Evolutionary conservation across 2,113 vertebrate genomes (phyloP).

Genomic region (Heterocephalus glaber): DNA sequence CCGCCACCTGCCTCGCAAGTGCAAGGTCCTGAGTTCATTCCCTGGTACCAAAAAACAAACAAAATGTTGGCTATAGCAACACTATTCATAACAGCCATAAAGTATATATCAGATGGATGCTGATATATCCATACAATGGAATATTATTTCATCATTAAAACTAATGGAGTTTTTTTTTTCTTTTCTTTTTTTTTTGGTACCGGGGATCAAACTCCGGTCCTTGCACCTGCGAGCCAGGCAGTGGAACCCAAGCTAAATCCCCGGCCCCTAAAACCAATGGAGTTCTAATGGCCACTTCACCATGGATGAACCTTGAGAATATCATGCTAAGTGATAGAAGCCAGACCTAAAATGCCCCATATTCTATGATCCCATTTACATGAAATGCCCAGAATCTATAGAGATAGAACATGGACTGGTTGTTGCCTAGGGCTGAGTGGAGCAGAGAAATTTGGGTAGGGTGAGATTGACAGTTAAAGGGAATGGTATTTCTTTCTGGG

Average conservation of each 20-base stretch:
- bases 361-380: not conserved
- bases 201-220: too few species aligned
- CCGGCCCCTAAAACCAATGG: too few species aligned
- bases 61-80: not conserved
- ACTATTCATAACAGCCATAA: not conserved
- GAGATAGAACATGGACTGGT: not conserved
- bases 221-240: too few species aligned
- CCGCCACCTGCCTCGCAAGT: not conserved
- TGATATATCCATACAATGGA: not conserved
- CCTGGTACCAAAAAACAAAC: not conserved
- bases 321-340: not conserved
- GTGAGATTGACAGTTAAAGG: not conserved
- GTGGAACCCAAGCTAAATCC: too few species aligned
- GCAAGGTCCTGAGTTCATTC: not conserved
- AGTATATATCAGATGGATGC: not conserved
- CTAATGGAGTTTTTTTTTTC: too few species aligned
- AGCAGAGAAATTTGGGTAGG: not conserved
- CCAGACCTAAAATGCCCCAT: not conserved
- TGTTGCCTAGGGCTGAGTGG: not conserved
- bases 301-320: not conserved
- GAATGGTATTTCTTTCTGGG: not conserved
- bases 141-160: not conserved
- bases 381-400: not conserved
- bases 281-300: not conserved
- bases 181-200: too few species aligned